Evolutionary conservation across 2,113 vertebrate genomes (phyloP).

Genomic region (Podarcis muralis): DNA sequence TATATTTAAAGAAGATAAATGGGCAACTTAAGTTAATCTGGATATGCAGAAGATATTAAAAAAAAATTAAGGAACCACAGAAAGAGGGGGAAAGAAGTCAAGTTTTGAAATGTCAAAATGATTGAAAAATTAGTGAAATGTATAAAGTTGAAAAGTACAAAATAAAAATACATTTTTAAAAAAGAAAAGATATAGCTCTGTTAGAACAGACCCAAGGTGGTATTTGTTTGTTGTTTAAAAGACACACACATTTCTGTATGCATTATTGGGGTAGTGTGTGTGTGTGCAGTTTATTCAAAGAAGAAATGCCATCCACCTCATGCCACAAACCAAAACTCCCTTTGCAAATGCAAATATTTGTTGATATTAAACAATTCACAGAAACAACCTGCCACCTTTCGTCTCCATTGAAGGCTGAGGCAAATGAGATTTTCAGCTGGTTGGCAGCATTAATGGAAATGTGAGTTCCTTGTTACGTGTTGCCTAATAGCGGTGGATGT

Average conservation of each 20-base stretch:
- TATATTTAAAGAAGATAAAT: too few species aligned
- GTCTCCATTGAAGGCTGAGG: conserved; percentile 34
- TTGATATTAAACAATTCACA: conserved; percentile 25
- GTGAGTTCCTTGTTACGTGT: conserved; percentile 62
- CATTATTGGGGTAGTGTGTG: too few species aligned
- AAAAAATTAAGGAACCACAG: too few species aligned
- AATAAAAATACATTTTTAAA: too few species aligned
- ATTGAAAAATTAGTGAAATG: neutral
- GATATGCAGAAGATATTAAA: too few species aligned
- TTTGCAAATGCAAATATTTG: neutral
- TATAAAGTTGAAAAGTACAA: too few species aligned
- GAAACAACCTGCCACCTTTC: conserved; percentile 28
- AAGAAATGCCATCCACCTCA: neutral
- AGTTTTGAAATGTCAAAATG: neutral
- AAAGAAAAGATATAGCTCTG: too few species aligned
- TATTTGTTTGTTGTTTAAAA: neutral
- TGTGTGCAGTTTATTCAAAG: neutral
- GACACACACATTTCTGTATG: neutral
- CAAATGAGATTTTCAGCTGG: conserved; percentile 44
- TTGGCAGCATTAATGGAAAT: conserved; percentile 34
- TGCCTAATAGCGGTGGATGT: conserved; percentile 14
- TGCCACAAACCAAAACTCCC: neutral
- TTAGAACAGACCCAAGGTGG: too few species aligned
- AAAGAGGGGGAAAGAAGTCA: too few species aligned
- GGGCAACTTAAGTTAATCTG: too few species aligned